Evolutionary conservation across 1,140 invertebrate species (phyloP).

Genomic region (Conus ventricosus): DNA sequence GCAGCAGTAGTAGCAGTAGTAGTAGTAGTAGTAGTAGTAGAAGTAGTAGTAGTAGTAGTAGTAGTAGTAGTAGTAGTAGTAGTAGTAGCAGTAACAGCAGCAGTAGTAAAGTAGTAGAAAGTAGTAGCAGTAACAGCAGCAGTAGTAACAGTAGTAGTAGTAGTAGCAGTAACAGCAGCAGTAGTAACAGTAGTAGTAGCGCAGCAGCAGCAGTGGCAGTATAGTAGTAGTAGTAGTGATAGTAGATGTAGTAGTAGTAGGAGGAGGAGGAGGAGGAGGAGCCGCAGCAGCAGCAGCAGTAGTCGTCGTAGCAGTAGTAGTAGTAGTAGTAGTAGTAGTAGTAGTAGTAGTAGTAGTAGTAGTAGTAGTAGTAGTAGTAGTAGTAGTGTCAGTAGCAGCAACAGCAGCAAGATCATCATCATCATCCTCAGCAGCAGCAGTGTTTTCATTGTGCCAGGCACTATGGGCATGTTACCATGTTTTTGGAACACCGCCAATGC

Average conservation of each 20-base stretch:
- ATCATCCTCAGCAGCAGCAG: too few relatives aligned
- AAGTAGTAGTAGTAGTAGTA: not conserved
- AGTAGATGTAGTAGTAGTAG: not conserved
- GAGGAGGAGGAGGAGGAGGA: too few relatives aligned
- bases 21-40: not conserved
- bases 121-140: too few relatives aligned
- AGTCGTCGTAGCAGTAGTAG: not conserved
- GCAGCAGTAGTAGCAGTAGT: too few relatives aligned
- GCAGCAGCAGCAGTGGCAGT: not conserved
- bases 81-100: too few relatives aligned
- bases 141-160: too few relatives aligned
- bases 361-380: not conserved
- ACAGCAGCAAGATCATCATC: too few relatives aligned
- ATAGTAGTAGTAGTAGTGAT: too few relatives aligned
- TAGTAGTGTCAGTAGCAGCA: not conserved
- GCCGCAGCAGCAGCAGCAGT: not conserved
- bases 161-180: not conserved
- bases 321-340: too few relatives aligned
- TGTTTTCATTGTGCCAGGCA: too few relatives aligned
- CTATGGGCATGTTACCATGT: not conserved
- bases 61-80: not conserved
- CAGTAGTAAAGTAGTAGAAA: too few relatives aligned
- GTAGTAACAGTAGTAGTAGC: not conserved
- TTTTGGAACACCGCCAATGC: too few relatives aligned
- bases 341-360: not conserved